Evolutionary conservation across 1,140 invertebrate genomes (phyloP).

Genomic region (silkworm (Bombyx mori)): ASM3026992v2 NC_085130.1:6008501-6009000

Average conservation of each 20-base stretch:
- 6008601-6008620: slow-evolving; percentile 35
- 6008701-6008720: slow-evolving; percentile 37
- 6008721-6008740: not conserved
- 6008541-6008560: no score
- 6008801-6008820: slow-evolving; percentile 39
- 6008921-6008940: slow-evolving; percentile 16
- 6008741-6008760: not conserved
- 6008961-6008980: slow-evolving; percentile 2
- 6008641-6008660: slow-evolving; percentile 32
- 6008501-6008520: no score
- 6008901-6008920: not conserved
- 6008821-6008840: slow-evolving; percentile 46
- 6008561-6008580: not conserved
- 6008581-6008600: slow-evolving; percentile 4
- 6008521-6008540: no score
- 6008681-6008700: slow-evolving; percentile 35
- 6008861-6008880: slow-evolving; percentile 22
- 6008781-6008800: slow-evolving; percentile 19
- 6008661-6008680: slow-evolving; percentile 21
- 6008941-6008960: slow-evolving; percentile 14
- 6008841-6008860: slow-evolving; percentile 24
- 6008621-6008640: slow-evolving; percentile 30
- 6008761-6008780: not conserved
- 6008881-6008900: not conserved
- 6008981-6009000: not conserved